phyloP scores from a whole-genome alignment of 1,140 invertebrate genomes.

The Stenopsyche tienmushanensis region DNA sequence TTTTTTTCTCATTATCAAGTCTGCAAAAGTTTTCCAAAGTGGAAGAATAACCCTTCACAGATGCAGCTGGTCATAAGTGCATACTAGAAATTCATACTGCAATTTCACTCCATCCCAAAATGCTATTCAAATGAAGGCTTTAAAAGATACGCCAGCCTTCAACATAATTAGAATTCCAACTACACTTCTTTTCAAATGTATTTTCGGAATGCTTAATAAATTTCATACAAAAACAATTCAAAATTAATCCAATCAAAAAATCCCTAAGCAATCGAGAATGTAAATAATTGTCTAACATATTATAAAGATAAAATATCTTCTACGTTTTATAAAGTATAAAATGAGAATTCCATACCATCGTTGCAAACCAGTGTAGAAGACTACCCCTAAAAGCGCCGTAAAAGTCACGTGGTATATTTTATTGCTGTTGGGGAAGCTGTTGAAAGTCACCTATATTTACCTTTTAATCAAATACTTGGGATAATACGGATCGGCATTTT shows the following conservation, averaged over 20 bases:
- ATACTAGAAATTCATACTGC: background rate
- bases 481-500: slow-evolving; percentile 9
- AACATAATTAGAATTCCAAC: no score
- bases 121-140: background rate
- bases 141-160: background rate
- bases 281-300: no score
- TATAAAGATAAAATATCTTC: no score
- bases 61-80: background rate
- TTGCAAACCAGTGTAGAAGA: no score
- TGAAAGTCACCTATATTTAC: background rate
- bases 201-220: no score
- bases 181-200: no score
- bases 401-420: slow-evolving; percentile 12
- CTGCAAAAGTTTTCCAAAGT: background rate
- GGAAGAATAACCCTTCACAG: background rate
- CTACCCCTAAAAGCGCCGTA: slow-evolving; percentile 19
- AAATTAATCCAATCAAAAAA: no score
- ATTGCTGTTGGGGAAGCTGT: slow-evolving; percentile 2
- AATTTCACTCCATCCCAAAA: background rate
- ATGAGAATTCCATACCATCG: no score
- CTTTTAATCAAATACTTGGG: slow-evolving; percentile 6
- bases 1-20: background rate
- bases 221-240: no score
- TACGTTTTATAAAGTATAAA: no score
- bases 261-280: no score